Conservation (phyloP, 2,888 invertebrate genomes). For the Dorcus parallelipipedus region DNA sequence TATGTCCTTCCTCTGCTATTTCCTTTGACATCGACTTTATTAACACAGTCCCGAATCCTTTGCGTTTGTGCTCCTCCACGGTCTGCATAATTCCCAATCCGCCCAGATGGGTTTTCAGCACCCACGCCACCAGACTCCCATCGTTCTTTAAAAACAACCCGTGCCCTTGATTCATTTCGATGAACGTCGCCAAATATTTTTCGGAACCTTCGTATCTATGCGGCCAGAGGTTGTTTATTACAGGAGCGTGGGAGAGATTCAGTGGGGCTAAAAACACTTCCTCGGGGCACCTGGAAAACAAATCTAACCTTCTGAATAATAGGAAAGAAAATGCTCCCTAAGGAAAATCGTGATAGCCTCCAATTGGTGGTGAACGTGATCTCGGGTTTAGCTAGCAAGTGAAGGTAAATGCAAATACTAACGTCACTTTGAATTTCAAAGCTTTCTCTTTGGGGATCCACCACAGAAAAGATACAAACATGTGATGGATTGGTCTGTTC, state of each 20-base stretch:
- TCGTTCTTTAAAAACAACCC: conserved; percentile 3
- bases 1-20: conserved; percentile 1
- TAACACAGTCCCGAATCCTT: conserved; percentile 2
- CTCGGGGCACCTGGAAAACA: conserved; percentile 9
- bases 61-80: background rate
- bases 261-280: conserved; percentile 15
- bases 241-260: conserved; percentile 9
- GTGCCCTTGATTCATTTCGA: background rate
- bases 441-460: conserved; percentile 2
- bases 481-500: background rate
- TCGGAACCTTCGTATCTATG: conserved; percentile 25
- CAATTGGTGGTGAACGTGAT: background rate
- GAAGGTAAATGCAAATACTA: no score
- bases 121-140: conserved; percentile 2
- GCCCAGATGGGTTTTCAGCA: conserved; percentile 1
- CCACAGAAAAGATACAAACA: background rate
- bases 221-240: conserved; percentile 25
- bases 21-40: conserved; percentile 1
- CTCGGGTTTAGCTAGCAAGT: background rate
- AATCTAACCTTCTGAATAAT: background rate
- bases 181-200: background rate
- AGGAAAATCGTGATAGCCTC: no score
- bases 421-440: conserved; percentile 2
- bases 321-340: background rate
- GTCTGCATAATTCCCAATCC: conserved; percentile 1